Conservation (phyloP, 2,888 invertebrate genomes). For the Agrypnus murinus region DNA sequence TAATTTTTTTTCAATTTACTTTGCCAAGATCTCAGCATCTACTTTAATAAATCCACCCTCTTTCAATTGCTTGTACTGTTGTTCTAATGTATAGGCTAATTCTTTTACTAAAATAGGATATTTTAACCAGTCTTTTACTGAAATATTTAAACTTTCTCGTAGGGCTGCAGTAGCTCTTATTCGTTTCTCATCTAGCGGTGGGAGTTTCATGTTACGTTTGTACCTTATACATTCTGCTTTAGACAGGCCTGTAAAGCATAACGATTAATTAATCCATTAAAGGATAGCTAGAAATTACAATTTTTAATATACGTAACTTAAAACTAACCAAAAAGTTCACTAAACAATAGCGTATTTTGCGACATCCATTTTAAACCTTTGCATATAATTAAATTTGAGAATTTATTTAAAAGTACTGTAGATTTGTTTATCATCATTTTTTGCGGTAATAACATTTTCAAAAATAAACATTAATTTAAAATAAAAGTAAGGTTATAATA, state of each 20-base stretch:
- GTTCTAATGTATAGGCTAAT: conserved; percentile 75
- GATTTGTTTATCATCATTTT: conserved; percentile 2
- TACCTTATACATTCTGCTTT: neutral
- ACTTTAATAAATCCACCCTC: conserved; percentile 76
- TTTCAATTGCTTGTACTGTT: conserved; percentile 76
- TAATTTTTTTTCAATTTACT: conserved; percentile 58
- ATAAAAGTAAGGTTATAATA: conserved; percentile 14
- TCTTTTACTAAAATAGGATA: conserved; percentile 76
- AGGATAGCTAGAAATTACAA: neutral
- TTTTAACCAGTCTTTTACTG: conserved; percentile 72
- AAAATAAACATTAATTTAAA: neutral
- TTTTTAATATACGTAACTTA: neutral
- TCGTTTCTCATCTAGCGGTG: conserved; percentile 25
- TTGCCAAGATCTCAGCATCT: conserved; percentile 57
- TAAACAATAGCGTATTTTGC: neutral
- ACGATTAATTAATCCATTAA: neutral
- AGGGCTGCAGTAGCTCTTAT: conserved; percentile 17
- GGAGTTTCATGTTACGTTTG: conserved; percentile 11
- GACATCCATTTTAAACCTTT: conserved; percentile 12
- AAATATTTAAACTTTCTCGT: conserved; percentile 70
- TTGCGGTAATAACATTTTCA: conserved; percentile 6
- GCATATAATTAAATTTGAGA: neutral
- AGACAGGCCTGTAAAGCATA: neutral
- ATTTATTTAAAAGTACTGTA: neutral
- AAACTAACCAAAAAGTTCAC: conserved; percentile 10